Evolutionary conservation across 2,113 vertebrate species (phyloP).

Genomic region (Pholis gunnellus): DNA sequence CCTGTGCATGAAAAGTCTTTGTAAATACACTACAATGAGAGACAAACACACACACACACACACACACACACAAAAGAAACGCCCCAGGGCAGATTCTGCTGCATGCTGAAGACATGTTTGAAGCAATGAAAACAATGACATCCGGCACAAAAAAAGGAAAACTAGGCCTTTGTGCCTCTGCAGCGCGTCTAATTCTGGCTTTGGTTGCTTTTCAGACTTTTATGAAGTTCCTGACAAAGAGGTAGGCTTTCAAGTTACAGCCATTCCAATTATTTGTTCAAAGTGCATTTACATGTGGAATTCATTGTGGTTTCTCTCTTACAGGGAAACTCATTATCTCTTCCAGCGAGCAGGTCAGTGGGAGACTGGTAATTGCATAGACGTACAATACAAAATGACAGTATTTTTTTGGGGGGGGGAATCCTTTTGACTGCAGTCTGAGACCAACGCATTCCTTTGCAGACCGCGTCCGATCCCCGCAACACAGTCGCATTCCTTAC

Average conservation of each 20-base stretch:
- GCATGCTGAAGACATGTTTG: neutral
- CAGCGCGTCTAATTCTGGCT: conserved; percentile 7
- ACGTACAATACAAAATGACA: neutral
- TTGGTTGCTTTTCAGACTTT: conserved; percentile 78
- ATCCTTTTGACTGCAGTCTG: neutral
- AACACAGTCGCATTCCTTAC: conserved; percentile 44
- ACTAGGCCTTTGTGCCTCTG: neutral
- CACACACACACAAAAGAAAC: neutral
- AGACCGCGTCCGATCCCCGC: conserved; percentile 34
- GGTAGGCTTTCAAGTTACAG: conserved; percentile 71
- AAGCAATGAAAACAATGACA: neutral
- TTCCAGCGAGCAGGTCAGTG: conserved; percentile 70
- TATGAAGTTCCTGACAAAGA: conserved; percentile 85
- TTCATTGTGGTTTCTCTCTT: conserved; percentile 24
- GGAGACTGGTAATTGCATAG: neutral
- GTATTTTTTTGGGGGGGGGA: neutral
- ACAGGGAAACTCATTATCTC: conserved; percentile 69
- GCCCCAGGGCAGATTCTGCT: neutral
- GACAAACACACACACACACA: neutral
- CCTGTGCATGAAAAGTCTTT: neutral
- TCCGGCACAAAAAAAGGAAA: neutral
- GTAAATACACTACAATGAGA: neutral
- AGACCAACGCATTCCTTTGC: neutral
- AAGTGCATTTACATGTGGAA: neutral
- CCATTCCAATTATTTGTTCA: neutral